Evolutionary conservation across 92 coral and sea anemone genomes (phyloP).

Genomic region (Zoanthus gigantus): DNA sequence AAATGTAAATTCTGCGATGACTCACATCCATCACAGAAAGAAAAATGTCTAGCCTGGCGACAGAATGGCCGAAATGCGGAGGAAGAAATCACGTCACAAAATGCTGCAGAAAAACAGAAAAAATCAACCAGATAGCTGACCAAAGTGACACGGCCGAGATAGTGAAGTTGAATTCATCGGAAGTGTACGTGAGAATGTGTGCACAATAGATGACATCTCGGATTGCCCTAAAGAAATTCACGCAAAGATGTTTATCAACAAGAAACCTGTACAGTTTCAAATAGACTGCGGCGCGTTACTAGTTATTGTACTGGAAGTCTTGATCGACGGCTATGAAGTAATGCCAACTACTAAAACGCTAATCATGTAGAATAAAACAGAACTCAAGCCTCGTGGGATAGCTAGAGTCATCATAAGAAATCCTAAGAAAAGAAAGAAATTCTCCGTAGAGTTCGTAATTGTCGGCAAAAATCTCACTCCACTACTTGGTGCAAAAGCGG

Average conservation of each 20-base stretch:
- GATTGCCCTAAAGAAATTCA: slow-evolving; percentile 40
- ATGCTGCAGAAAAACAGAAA: slow-evolving; percentile 16
- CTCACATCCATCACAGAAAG: slow-evolving; percentile 38
- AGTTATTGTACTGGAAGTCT: slow-evolving; percentile 46
- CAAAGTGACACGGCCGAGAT: slow-evolving; percentile 16
- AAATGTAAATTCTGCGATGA: slow-evolving; percentile 44
- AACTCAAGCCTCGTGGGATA: slow-evolving; percentile 52
- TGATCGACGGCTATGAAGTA: slow-evolving; percentile 41
- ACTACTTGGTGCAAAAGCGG: slow-evolving; percentile 49
- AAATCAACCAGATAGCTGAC: background rate
- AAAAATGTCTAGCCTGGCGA: slow-evolving; percentile 59
- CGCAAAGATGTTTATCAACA: slow-evolving; percentile 40
- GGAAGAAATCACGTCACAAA: slow-evolving; percentile 36
- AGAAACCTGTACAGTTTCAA: slow-evolving; percentile 53
- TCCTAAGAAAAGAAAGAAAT: slow-evolving; percentile 53
- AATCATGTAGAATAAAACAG: background rate
- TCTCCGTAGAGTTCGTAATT: slow-evolving; percentile 31
- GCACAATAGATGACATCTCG: background rate
- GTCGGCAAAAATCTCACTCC: slow-evolving; percentile 14
- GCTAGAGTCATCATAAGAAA: slow-evolving; percentile 30
- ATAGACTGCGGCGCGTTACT: slow-evolving; percentile 65
- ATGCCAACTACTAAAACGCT: slow-evolving; percentile 48
- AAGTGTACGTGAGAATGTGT: background rate
- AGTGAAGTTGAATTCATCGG: slow-evolving; percentile 31
- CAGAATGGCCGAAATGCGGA: slow-evolving; percentile 28